Evolutionary conservation across 1,140 invertebrate species (phyloP).

Genomic region (Plodia interpunctella): DNA sequence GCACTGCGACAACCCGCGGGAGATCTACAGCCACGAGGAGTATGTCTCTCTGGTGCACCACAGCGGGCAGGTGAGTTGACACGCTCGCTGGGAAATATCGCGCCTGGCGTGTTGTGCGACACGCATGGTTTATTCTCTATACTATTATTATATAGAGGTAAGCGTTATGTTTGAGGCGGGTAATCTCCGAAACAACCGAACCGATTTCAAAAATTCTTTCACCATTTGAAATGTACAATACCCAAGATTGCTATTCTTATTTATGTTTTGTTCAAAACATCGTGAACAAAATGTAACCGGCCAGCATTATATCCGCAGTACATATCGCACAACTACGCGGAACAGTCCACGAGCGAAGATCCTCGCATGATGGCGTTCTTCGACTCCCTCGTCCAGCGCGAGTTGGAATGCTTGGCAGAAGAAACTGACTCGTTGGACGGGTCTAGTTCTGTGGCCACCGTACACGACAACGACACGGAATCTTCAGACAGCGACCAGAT

Average conservation of each 20-base stretch:
- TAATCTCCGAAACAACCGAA: too few relatives aligned
- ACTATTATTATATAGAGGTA: too few relatives aligned
- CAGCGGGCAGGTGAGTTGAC: constrained; percentile 80
- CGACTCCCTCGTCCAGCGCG: constrained; percentile 93
- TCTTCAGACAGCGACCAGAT: constrained; percentile 62
- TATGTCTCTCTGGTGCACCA: constrained; percentile 90
- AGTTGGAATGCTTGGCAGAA: constrained; percentile 86
- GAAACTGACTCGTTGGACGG: constrained; percentile 75
- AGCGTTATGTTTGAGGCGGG: too few relatives aligned
- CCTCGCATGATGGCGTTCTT: constrained; percentile 98
- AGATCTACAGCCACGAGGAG: constrained; percentile 91
- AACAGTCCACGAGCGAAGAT: constrained; percentile 92
- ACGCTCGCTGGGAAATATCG: too few relatives aligned
- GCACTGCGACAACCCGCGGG: constrained; percentile 81
- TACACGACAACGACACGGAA: constrained; percentile 37
- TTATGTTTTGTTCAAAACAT: too few relatives aligned
- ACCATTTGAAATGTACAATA: too few relatives aligned
- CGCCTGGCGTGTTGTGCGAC: too few relatives aligned
- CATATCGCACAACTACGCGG: constrained; percentile 87
- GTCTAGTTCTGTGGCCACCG: constrained; percentile 38
- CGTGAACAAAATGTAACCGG: too few relatives aligned
- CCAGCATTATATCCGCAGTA: constrained; percentile 69
- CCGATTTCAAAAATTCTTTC: too few relatives aligned
- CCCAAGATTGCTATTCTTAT: too few relatives aligned
- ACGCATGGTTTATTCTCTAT: too few relatives aligned